Conservation (phyloP, 2,797 vertebrate species). For the Glyptemys insculpta region DNA sequence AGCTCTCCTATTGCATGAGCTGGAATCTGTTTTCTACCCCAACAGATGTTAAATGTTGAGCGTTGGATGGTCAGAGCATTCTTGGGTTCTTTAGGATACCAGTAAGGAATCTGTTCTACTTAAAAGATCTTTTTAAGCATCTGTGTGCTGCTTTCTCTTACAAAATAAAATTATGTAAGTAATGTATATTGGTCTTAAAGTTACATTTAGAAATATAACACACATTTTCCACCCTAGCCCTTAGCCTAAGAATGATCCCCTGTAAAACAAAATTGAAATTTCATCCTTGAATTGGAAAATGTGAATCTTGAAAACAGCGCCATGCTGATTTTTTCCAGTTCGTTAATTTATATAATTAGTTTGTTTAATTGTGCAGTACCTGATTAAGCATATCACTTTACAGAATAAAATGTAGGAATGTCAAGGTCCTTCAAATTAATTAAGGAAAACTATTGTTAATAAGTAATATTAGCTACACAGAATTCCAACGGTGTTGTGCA, state of each 20-base stretch:
- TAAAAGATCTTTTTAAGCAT: not conserved
- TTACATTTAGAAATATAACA: not conserved
- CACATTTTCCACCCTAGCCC: conserved; percentile 35
- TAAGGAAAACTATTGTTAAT: conserved; percentile 59
- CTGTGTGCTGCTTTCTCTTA: not conserved
- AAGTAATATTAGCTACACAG: conserved; percentile 29
- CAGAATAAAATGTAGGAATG: conserved; percentile 72
- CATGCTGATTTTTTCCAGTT: conserved; percentile 60
- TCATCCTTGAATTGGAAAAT: conserved; percentile 65
- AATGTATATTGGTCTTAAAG: not conserved
- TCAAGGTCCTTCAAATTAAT: conserved; percentile 74
- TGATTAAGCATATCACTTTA: conserved; percentile 75
- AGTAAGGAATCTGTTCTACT: not conserved
- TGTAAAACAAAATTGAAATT: conserved; percentile 49
- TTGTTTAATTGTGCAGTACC: conserved; percentile 75
- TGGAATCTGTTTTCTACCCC: not conserved
- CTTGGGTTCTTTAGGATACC: not conserved
- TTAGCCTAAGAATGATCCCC: conserved; percentile 32
- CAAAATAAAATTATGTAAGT: conserved; percentile 5
- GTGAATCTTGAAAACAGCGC: conserved; percentile 66
- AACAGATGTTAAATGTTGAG: not conserved
- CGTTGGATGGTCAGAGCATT: not conserved
- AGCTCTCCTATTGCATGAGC: not conserved
- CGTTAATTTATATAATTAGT: conserved; percentile 76
- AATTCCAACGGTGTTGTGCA: conserved; percentile 18